These are phyloP conservation scores for Drosophila tropicalis DNA, from an alignment of 1,140 invertebrate species.

Conservation along the genomic window DNA sequence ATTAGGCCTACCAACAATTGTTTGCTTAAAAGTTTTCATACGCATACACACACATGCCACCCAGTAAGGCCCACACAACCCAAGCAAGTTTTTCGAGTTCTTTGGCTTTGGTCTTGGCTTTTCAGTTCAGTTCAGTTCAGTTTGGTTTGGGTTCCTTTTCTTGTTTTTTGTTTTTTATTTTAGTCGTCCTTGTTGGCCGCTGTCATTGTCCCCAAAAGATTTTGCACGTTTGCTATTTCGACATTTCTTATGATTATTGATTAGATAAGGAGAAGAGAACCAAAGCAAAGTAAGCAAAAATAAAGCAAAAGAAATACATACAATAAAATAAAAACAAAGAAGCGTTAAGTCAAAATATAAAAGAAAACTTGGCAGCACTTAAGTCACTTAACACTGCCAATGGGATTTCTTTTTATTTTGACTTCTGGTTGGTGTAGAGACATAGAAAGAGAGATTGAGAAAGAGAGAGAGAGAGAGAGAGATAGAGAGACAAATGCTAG, in stretches of 20 bases:
- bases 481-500: not conserved
- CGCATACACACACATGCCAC: conserved; percentile 8
- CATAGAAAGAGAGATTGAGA: conserved; percentile 13
- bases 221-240: conserved; percentile 79
- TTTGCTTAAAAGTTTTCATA: conserved; percentile 76
- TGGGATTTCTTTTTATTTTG: conserved; percentile 40
- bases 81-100: conserved; percentile 50
- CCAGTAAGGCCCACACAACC: conserved; percentile 9
- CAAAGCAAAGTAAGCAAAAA: conserved; percentile 19
- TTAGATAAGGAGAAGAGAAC: conserved; percentile 63
- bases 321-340: conserved; percentile 43
- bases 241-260: conserved; percentile 78
- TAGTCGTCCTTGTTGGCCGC: conserved; percentile 48
- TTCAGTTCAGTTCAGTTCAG: conserved; percentile 43
- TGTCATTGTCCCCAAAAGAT: conserved; percentile 68
- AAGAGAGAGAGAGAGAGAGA: not conserved
- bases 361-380: conserved; percentile 64
- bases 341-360: conserved; percentile 45
- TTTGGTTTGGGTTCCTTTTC: conserved; percentile 16
- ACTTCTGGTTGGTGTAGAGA: conserved; percentile 31
- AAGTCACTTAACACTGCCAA: conserved; percentile 78
- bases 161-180: conserved; percentile 36
- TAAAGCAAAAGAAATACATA: conserved; percentile 29
- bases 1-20: conserved; percentile 71
- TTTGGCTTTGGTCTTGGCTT: conserved; percentile 31